Conservation (phyloP, 2,888 invertebrate species). For the Gymnosoma rotundatum region DNA sequence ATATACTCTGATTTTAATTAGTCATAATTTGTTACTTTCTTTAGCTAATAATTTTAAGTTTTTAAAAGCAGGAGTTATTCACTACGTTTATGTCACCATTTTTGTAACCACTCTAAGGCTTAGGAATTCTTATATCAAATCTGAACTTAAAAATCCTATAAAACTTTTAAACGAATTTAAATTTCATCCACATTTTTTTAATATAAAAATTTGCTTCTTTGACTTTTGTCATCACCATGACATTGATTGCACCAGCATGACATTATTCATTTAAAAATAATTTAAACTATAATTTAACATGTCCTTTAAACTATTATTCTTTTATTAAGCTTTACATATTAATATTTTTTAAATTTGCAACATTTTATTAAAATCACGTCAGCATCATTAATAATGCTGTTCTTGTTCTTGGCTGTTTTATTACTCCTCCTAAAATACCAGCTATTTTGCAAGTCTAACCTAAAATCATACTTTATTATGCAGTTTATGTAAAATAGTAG, state of each 20-base stretch:
- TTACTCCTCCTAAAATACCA: constrained; percentile 1
- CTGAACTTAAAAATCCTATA: too few relatives aligned
- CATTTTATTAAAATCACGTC: constrained; percentile 61
- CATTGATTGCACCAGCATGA: not conserved
- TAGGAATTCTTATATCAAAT: too few relatives aligned
- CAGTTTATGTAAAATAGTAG: constrained; percentile 3
- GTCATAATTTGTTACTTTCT: too few relatives aligned
- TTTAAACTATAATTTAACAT: not conserved
- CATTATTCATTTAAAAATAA: not conserved
- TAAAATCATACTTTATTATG: constrained; percentile 42
- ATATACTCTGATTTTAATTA: too few relatives aligned
- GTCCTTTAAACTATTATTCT: constrained; percentile 14
- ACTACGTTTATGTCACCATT: too few relatives aligned
- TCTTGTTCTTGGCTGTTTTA: constrained; percentile 23
- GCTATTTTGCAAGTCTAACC: constrained; percentile 4
- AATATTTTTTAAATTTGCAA: constrained; percentile 13
- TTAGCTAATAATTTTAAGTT: too few relatives aligned
- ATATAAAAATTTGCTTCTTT: too few relatives aligned
- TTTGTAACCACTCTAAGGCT: too few relatives aligned
- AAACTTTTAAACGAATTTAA: too few relatives aligned
- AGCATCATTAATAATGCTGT: constrained; percentile 57
- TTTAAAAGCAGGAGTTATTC: too few relatives aligned
- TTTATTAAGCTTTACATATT: constrained; percentile 21
- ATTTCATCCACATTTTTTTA: too few relatives aligned
- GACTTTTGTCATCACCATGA: too few relatives aligned